Conservation (phyloP, 2,797 vertebrate species). For the Ispidina lecontei region DNA sequence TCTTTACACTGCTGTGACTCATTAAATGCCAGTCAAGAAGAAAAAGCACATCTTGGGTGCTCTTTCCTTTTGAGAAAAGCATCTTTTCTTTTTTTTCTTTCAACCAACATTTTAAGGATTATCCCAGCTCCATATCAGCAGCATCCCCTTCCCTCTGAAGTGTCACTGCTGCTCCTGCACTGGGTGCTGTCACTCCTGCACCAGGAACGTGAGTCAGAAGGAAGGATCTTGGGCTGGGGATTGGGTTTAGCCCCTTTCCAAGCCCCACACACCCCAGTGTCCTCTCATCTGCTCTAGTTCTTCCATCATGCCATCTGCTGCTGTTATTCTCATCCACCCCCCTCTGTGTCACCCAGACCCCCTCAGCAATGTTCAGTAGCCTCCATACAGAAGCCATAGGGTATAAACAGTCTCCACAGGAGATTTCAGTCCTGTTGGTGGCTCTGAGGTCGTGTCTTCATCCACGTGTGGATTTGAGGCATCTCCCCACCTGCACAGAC, state of each 20-base stretch:
- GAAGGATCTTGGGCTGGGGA: background rate
- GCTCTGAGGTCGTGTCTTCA: background rate
- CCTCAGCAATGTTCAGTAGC: background rate
- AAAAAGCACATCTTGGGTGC: background rate
- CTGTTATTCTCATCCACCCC: accelerated
- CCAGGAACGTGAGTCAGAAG: background rate
- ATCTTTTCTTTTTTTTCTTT: background rate
- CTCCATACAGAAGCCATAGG: background rate
- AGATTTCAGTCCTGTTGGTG: background rate
- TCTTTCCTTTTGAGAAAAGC: background rate
- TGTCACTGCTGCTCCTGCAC: background rate
- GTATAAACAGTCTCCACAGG: background rate
- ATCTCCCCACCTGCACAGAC: background rate
- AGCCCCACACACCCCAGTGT: background rate
- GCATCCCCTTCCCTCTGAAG: background rate
- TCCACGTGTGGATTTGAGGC: background rate
- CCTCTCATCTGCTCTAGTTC: background rate
- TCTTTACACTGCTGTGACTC: background rate
- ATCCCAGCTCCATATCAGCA: background rate
- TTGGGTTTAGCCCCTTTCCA: background rate
- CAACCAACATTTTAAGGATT: background rate
- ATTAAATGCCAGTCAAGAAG: background rate
- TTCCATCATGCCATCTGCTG: accelerated
- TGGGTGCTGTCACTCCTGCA: background rate
- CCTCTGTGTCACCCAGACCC: background rate